A percentile compares a stretch with the other conserved stretches of the same genome.
phyloP scores from a whole-genome alignment of 2,888 invertebrate genomes.

The Xiphydria camelus region DNA sequence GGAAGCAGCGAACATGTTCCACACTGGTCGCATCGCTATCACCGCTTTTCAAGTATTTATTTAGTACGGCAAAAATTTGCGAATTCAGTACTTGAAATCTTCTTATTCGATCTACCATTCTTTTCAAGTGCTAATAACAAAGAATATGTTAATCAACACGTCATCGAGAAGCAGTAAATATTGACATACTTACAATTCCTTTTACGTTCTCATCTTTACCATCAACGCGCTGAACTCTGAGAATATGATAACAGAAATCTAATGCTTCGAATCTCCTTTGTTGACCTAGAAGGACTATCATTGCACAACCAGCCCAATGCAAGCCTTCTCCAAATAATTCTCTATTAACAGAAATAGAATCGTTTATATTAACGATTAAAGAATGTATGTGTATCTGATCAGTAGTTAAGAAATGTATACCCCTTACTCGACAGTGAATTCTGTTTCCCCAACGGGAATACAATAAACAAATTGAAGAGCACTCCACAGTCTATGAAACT shows the following conservation, averaged over 20 bases:
- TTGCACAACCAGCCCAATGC: conserved; percentile 98
- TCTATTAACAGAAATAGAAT: conserved; percentile 58
- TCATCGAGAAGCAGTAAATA: neutral
- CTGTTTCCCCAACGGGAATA: conserved; percentile 93
- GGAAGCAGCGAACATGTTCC: conserved; percentile 96
- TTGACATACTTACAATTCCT: conserved; percentile 82
- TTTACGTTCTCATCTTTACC: conserved; percentile 94
- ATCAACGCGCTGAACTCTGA: conserved; percentile 93
- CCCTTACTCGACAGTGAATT: conserved; percentile 93
- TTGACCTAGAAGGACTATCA: conserved; percentile 93
- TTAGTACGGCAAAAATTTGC: conserved; percentile 93
- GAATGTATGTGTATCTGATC: neutral
- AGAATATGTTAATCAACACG: conserved; percentile 14
- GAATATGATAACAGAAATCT: conserved; percentile 98
- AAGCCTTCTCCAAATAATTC: conserved; percentile 98
- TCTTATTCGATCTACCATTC: conserved; percentile 96
- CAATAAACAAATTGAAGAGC: conserved; percentile 98
- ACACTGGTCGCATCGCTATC: conserved; percentile 83
- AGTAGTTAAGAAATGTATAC: conserved; percentile 1
- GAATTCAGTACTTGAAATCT: conserved; percentile 98
- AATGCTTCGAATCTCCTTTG: conserved; percentile 95
- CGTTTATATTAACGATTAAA: neutral
- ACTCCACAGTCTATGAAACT: conserved; percentile 97
- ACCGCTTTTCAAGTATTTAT: conserved; percentile 89
- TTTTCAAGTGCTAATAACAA: conserved; percentile 78